A percentile compares a stretch with the other conserved stretches of the same genome.
Conservation (phyloP, 1,140 invertebrate species). For the Drosophila nigromelanica region DNA sequence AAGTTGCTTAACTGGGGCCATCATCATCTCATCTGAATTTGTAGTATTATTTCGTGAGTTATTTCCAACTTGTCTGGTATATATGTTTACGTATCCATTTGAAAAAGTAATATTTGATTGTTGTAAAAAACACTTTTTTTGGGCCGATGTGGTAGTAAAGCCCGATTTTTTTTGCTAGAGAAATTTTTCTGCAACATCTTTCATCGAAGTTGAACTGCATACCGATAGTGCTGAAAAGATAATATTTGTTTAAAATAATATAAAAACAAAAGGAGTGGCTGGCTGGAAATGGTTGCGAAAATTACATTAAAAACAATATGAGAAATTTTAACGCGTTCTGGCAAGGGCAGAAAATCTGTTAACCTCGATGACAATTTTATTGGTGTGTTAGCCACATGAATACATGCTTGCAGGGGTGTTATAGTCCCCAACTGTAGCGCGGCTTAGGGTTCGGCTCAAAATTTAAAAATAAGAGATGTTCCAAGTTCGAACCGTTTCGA, state of each 20-base stretch:
- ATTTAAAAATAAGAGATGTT: too few relatives aligned
- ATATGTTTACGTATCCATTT: conserved; percentile 45
- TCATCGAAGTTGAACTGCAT: conserved; percentile 90
- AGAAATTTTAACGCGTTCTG: too few relatives aligned
- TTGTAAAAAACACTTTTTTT: conserved; percentile 41
- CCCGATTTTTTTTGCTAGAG: conserved; percentile 90
- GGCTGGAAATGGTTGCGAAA: too few relatives aligned
- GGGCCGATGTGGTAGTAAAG: conserved; percentile 49
- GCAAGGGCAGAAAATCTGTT: too few relatives aligned
- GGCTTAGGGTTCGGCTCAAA: too few relatives aligned
- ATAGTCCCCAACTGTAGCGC: too few relatives aligned
- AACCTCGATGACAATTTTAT: too few relatives aligned
- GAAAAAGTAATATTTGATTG: conserved; percentile 42
- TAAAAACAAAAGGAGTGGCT: background rate
- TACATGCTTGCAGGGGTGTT: too few relatives aligned
- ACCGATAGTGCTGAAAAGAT: conserved; percentile 85
- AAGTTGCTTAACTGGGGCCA: conserved; percentile 46
- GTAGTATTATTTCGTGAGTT: conserved; percentile 27
- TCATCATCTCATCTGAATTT: conserved; percentile 51
- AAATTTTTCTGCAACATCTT: conserved; percentile 90
- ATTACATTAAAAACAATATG: too few relatives aligned
- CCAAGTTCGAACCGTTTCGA: too few relatives aligned
- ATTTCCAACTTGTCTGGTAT: conserved; percentile 40
- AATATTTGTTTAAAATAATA: conserved; percentile 5
- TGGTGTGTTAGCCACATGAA: too few relatives aligned